A percentile compares a stretch with the other conserved stretches of the same genome.
Evolutionary conservation across 1,140 invertebrate species (phyloP).

Genomic region (Ceratina australensis): DNA sequence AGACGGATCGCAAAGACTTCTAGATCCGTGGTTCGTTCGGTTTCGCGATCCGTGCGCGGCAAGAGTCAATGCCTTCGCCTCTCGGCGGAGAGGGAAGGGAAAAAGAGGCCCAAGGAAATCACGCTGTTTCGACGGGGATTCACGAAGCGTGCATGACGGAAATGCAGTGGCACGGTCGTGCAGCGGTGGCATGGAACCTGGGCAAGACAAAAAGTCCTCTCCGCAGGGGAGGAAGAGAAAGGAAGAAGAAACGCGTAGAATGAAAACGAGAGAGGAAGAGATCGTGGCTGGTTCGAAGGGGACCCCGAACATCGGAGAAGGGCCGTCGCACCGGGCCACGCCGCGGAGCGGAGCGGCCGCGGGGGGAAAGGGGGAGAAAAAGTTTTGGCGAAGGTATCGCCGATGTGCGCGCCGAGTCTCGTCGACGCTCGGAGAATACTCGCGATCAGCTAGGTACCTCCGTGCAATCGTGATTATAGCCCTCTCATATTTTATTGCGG

Average conservation of each 20-base stretch:
- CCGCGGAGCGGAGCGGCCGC: constrained; percentile 12
- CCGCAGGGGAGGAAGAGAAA: constrained; percentile 43
- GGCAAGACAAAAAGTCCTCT: constrained; percentile 48
- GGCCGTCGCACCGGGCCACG: not conserved
- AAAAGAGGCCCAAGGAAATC: constrained; percentile 45
- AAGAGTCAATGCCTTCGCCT: constrained; percentile 45
- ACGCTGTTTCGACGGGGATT: constrained; percentile 49
- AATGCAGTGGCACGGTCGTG: constrained; percentile 52
- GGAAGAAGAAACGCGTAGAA: constrained; percentile 45
- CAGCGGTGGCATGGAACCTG: constrained; percentile 50
- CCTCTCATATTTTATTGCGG: constrained; percentile 71
- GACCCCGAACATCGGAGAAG: constrained; percentile 14
- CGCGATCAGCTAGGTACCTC: constrained; percentile 39
- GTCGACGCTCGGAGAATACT: not conserved
- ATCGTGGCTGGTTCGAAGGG: constrained; percentile 25
- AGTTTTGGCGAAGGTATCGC: constrained; percentile 7
- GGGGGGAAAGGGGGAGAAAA: constrained; percentile 14
- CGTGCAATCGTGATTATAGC: constrained; percentile 69
- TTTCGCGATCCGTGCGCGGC: constrained; percentile 31
- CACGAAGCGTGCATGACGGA: constrained; percentile 62
- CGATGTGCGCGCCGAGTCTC: constrained; percentile 38
- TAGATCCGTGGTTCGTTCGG: constrained; percentile 36
- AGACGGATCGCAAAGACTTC: constrained; percentile 20
- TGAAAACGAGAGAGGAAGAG: constrained; percentile 47
- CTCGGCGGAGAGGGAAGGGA: not conserved